A percentile compares a stretch with the other conserved stretches of the same genome.
Evolutionary conservation across 2,113 vertebrate species (phyloP).

Genomic region (Tauraco erythrolophus): DNA sequence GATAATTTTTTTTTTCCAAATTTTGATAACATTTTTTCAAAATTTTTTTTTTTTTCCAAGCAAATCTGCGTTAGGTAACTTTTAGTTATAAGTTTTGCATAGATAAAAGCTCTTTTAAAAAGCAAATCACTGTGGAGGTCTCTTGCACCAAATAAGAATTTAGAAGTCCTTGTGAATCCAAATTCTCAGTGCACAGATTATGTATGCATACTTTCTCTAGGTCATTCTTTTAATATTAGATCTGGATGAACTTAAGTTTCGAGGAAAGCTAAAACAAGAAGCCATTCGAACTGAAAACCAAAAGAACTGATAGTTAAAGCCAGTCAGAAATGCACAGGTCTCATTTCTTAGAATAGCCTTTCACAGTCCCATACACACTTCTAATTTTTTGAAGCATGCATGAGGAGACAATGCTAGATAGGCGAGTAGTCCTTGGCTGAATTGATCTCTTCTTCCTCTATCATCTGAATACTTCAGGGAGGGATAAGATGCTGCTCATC

Average conservation of each 20-base stretch:
- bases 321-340: not conserved
- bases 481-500: not conserved
- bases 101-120: not conserved
- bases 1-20: not conserved
- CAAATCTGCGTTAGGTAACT: not conserved
- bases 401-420: not conserved
- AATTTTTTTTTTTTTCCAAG: not conserved
- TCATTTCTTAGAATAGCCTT: not conserved
- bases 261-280: not conserved
- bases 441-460: not conserved
- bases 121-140: not conserved
- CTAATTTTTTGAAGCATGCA: not conserved
- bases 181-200: not conserved
- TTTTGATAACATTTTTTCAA: not conserved
- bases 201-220: not conserved
- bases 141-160: not conserved
- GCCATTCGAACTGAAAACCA: not conserved
- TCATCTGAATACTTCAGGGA: not conserved
- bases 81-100: not conserved
- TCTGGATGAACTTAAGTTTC: not conserved
- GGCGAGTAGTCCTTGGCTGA: not conserved
- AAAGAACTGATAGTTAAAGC: not conserved
- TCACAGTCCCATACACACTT: not conserved
- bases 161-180: not conserved
- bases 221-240: not conserved